These are phyloP conservation scores for Pachymerium ferrugineum DNA, from an alignment of 2,888 invertebrate species.

Conservation along the genomic window DNA sequence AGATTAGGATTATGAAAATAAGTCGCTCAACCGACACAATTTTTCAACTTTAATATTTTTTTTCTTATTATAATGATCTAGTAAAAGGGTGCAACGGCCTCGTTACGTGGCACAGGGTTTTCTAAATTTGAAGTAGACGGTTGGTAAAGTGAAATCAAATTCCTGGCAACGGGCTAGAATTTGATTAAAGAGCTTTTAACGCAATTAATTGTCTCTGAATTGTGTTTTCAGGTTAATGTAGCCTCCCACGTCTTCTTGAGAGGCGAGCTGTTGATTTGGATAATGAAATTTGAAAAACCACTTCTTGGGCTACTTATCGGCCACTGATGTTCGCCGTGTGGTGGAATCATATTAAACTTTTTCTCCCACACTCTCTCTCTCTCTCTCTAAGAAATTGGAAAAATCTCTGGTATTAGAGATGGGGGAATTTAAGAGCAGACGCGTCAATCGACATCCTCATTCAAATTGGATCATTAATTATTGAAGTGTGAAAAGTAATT, in stretches of 20 bases:
- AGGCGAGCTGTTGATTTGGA: slow-evolving; percentile 7
- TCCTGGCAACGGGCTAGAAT: slow-evolving; percentile 8
- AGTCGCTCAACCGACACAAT: no score
- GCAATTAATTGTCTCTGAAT: slow-evolving; percentile 22
- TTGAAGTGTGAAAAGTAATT: slow-evolving; percentile 17
- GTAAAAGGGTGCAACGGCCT: no score
- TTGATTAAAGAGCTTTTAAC: slow-evolving; percentile 17
- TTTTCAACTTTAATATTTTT: no score
- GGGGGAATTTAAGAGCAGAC: slow-evolving; percentile 15
- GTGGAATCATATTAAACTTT: background rate
- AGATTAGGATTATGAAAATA: background rate
- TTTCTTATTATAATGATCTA: no score
- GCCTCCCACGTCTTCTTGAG: background rate
- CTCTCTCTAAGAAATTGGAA: no score
- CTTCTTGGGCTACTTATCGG: background rate
- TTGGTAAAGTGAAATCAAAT: background rate
- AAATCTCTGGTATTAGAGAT: background rate
- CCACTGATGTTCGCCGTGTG: background rate
- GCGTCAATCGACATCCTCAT: slow-evolving; percentile 19
- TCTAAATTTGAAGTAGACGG: background rate
- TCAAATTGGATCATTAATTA: slow-evolving; percentile 24
- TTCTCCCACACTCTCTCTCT: background rate
- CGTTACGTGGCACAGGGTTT: no score
- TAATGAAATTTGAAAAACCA: slow-evolving; percentile 11
- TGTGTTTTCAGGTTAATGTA: slow-evolving; percentile 16